Conservation (phyloP, 2,113 vertebrate species). For the Turdus rufiventris region DNA sequence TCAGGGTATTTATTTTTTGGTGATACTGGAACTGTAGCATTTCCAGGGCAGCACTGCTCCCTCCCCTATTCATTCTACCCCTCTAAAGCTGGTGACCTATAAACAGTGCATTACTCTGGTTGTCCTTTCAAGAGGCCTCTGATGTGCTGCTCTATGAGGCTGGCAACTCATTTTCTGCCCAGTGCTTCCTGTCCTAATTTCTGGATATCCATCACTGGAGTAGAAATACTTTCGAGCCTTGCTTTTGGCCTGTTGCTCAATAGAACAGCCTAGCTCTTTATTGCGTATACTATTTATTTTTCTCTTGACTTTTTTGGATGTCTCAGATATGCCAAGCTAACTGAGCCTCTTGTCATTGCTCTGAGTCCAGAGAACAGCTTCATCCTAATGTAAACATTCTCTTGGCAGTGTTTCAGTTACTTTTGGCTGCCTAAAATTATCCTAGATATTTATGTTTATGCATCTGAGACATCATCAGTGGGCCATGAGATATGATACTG, state of each 20-base stretch:
- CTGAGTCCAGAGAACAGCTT: background rate
- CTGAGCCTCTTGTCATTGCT: background rate
- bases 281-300: background rate
- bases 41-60: background rate
- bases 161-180: background rate
- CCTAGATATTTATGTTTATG: background rate
- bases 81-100: background rate
- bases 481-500: background rate
- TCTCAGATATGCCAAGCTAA: background rate
- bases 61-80: background rate
- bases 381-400: background rate
- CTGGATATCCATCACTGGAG: background rate
- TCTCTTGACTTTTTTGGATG: background rate
- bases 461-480: background rate
- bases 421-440: background rate
- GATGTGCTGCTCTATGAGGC: background rate
- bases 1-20: background rate
- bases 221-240: background rate
- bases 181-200: background rate
- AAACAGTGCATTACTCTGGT: background rate
- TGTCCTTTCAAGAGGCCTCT: background rate
- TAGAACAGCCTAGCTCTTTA: background rate
- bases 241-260: background rate
- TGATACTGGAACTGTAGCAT: background rate
- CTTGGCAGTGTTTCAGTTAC: background rate